Conservation (phyloP, 35 echinoderm and acorn worm genomes). For the Lytechinus pictus region DNA sequence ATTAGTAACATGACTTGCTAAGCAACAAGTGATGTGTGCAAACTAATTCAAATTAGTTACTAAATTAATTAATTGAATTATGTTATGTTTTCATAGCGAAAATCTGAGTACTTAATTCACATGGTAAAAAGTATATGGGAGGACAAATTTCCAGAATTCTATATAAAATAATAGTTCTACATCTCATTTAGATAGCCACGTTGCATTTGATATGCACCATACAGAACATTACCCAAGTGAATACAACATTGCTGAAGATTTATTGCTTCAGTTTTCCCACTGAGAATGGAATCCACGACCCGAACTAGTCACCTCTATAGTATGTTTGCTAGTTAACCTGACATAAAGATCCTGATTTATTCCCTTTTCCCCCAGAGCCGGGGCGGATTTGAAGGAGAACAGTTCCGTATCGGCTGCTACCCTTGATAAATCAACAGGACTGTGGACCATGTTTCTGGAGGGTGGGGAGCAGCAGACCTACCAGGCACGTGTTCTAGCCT, state of each 20-base stretch:
- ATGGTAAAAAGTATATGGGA: too few relatives aligned
- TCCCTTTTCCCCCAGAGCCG: neutral
- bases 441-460: slow-evolving; percentile 45
- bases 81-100: too few relatives aligned
- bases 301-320: neutral
- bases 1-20: too few relatives aligned
- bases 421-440: slow-evolving; percentile 47
- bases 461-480: slow-evolving; percentile 2
- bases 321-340: neutral
- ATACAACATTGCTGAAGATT: neutral
- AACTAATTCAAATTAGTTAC: too few relatives aligned
- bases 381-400: slow-evolving; percentile 53
- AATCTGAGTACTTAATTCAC: too few relatives aligned
- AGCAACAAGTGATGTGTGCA: too few relatives aligned
- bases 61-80: too few relatives aligned
- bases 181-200: neutral
- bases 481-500: slow-evolving; percentile 34
- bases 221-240: neutral
- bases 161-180: neutral
- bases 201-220: neutral
- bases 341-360: neutral
- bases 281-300: neutral
- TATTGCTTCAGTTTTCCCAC: neutral
- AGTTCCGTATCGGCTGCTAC: slow-evolving; percentile 36
- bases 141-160: too few relatives aligned